These are phyloP conservation scores for Diogma glabrata DNA, from an alignment of 2,888 invertebrate genomes.

Conservation along the genomic window DNA sequence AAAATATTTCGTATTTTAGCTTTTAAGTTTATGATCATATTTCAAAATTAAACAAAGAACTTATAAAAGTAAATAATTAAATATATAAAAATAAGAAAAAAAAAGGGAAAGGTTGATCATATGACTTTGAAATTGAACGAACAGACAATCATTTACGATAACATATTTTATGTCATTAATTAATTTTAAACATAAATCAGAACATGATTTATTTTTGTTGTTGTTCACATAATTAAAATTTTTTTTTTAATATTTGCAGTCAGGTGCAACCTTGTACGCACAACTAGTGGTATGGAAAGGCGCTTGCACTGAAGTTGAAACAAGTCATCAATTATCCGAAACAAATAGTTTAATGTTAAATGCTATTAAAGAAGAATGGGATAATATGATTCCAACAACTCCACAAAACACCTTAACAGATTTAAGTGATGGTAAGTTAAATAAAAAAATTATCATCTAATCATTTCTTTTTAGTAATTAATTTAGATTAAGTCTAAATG, in stretches of 20 bases:
- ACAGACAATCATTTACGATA: no score
- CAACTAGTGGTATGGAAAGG: constrained; percentile 89
- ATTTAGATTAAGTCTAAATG: no score
- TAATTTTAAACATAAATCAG: no score
- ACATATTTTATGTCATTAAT: no score
- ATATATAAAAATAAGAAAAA: neutral
- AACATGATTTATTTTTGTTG: no score
- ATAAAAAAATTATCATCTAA: no score
- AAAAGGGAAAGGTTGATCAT: constrained; percentile 6
- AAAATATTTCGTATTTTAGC: no score
- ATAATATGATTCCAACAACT: constrained; percentile 15
- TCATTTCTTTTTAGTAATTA: no score
- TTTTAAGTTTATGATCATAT: constrained; percentile 4
- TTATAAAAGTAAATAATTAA: neutral
- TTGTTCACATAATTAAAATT: constrained; percentile 11
- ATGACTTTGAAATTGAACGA: no score
- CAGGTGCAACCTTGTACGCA: constrained; percentile 73
- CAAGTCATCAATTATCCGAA: constrained; percentile 28
- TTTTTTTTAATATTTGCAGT: constrained; percentile 39
- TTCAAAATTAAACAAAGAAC: neutral
- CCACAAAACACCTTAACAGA: constrained; percentile 19
- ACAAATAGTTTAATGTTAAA: constrained; percentile 31
- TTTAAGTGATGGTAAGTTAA: constrained; percentile 30
- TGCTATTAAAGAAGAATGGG: constrained; percentile 16
- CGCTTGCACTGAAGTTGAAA: constrained; percentile 51